phyloP scores from a whole-genome alignment of 2,888 invertebrate species.

The Scelioninae gen. 1 region DNA sequence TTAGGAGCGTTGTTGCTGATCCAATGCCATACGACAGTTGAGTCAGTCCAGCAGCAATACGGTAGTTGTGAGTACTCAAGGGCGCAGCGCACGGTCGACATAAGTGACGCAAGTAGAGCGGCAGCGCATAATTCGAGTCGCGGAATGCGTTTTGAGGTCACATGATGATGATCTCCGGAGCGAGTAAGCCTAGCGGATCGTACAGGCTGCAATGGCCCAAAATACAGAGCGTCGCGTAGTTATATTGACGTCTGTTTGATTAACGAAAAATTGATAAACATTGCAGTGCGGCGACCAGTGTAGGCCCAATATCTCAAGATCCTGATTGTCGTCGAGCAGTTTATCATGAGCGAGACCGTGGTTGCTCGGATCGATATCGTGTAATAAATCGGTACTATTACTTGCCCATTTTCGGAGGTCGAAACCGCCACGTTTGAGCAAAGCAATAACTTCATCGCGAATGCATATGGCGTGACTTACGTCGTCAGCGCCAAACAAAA shows the following conservation, averaged over 20 bases:
- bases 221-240: background rate
- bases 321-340: background rate
- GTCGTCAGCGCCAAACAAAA: background rate
- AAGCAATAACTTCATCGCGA: background rate
- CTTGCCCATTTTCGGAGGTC: background rate
- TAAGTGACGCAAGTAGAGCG: background rate
- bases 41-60: constrained; percentile 18
- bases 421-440: background rate
- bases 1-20: background rate
- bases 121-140: constrained; percentile 14
- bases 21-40: constrained; percentile 16
- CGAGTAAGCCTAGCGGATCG: background rate
- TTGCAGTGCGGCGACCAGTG: background rate
- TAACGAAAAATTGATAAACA: background rate
- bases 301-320: background rate
- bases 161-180: background rate
- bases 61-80: background rate
- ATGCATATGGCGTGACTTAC: too few relatives aligned
- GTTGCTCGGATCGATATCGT: background rate
- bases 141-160: background rate
- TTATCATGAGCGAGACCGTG: constrained; percentile 12
- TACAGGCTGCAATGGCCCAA: background rate
- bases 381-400: background rate
- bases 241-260: background rate
- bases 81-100: background rate